Percentiles rank a stretch among this genome's conserved stretches.
These are phyloP conservation scores for Neostethus bicornis DNA, from an alignment of 2,797 vertebrate species.

Conservation along the genomic window DNA sequence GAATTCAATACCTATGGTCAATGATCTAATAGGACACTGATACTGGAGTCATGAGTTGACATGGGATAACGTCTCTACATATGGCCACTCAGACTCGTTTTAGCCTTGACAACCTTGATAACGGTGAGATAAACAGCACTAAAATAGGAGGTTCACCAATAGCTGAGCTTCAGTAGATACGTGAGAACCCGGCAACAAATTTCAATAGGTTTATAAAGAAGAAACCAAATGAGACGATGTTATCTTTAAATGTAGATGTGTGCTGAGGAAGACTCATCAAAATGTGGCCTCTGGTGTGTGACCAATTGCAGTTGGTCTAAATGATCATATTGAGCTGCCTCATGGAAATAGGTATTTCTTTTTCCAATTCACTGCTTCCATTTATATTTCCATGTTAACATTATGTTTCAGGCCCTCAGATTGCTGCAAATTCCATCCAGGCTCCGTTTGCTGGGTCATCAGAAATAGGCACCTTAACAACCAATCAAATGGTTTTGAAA, in stretches of 20 bases:
- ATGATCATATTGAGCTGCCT: slow-evolving; percentile 65
- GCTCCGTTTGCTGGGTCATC: slow-evolving; percentile 42
- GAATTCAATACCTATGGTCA: slow-evolving; percentile 79
- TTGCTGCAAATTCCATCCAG: slow-evolving; percentile 46
- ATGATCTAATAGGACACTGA: slow-evolving; percentile 76
- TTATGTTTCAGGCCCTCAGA: slow-evolving; percentile 57
- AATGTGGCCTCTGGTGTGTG: slow-evolving; percentile 34
- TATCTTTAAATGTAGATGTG: slow-evolving; percentile 36
- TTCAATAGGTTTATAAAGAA: slow-evolving; percentile 20
- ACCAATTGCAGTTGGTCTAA: slow-evolving; percentile 58
- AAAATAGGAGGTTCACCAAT: slow-evolving; percentile 68
- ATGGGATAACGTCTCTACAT: slow-evolving; percentile 59
- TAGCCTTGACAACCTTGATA: slow-evolving; percentile 63
- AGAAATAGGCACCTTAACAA: slow-evolving; percentile 51
- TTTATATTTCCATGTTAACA: slow-evolving; percentile 67
- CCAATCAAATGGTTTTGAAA: slow-evolving; percentile 39
- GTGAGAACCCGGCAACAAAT: slow-evolving; percentile 32
- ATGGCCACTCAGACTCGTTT: slow-evolving; percentile 59
- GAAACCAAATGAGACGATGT: slow-evolving; percentile 39
- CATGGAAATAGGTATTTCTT: slow-evolving; percentile 59
- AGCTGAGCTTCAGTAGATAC: slow-evolving; percentile 33
- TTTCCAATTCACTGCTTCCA: slow-evolving; percentile 61
- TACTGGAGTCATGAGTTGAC: slow-evolving; percentile 70
- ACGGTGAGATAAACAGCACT: slow-evolving; percentile 73
- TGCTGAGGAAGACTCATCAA: slow-evolving; percentile 44